Evolutionary conservation across 2,888 invertebrate genomes (phyloP).

Genomic region (Latrodectus hesperus): DNA sequence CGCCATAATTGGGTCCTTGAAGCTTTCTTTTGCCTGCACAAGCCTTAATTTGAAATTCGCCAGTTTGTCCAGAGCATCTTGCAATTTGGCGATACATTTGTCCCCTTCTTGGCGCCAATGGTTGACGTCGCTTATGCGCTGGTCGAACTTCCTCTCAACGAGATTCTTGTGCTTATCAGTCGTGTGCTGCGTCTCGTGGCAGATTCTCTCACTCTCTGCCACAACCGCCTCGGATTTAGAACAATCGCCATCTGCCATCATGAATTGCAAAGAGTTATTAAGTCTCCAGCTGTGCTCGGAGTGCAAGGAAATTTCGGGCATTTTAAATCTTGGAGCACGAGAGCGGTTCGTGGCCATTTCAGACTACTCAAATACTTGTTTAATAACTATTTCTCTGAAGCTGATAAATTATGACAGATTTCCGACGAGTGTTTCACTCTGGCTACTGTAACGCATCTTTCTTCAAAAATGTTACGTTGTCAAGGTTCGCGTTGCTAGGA

Average conservation of each 20-base stretch:
- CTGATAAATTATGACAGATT: too few species aligned
- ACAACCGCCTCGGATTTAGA: constrained; percentile 52
- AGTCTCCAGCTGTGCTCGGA: constrained; percentile 58
- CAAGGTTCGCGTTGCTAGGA: neutral
- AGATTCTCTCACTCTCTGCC: constrained; percentile 45
- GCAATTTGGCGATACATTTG: constrained; percentile 31
- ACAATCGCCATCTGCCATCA: constrained; percentile 49
- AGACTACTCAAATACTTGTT: too few species aligned
- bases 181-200: constrained; percentile 43
- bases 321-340: constrained; percentile 44
- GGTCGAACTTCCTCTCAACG: constrained; percentile 58
- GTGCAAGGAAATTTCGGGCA: constrained; percentile 45
- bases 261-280: constrained; percentile 50
- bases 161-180: constrained; percentile 36
- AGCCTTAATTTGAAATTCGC: constrained; percentile 37
- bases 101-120: constrained; percentile 52
- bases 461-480: neutral
- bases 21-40: constrained; percentile 27
- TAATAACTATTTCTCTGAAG: too few species aligned
- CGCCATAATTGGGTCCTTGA: constrained; percentile 28
- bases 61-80: constrained; percentile 47
- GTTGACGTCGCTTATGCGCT: constrained; percentile 57
- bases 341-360: neutral
- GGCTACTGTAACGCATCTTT: too few species aligned
- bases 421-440: too few species aligned